phyloP scores from a whole-genome alignment of 2,888 invertebrate genomes.

The Vesta saturnalis region DNA sequence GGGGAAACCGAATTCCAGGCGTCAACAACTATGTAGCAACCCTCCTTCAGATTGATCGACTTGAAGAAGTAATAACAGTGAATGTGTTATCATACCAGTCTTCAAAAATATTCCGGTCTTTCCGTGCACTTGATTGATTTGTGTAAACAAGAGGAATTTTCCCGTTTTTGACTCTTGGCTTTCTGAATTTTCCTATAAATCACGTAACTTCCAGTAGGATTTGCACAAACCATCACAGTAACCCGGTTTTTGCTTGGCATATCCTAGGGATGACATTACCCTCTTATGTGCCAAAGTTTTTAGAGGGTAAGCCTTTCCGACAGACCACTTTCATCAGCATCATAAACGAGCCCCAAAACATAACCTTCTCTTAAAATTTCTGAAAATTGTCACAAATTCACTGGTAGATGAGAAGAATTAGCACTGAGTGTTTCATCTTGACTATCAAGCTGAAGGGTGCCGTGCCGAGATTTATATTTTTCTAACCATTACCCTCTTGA shows the following conservation, averaged over 20 bases:
- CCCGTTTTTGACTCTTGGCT: not conserved
- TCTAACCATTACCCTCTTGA: too few species aligned
- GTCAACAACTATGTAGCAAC: too few species aligned
- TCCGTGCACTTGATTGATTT: not conserved
- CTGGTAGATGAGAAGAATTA: too few species aligned
- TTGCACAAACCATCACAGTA: not conserved
- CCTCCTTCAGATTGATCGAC: not conserved
- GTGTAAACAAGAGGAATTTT: not conserved
- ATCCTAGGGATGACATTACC: not conserved
- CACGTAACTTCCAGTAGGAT: not conserved
- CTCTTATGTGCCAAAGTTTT: not conserved
- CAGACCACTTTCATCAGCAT: too few species aligned
- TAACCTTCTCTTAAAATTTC: too few species aligned
- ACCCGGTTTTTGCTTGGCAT: not conserved
- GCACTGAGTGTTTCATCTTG: too few species aligned
- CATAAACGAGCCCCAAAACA: too few species aligned
- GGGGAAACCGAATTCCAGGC: not conserved
- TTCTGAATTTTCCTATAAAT: not conserved
- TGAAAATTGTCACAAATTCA: too few species aligned
- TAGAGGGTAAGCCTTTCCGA: not conserved
- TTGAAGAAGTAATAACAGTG: not conserved
- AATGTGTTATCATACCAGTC: too few species aligned
- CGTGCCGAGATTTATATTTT: too few species aligned
- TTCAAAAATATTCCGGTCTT: not conserved
- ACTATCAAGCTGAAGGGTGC: too few species aligned